Evolutionary conservation across 2,888 invertebrate species (phyloP).

Genomic region (Sesia apiformis): DNA sequence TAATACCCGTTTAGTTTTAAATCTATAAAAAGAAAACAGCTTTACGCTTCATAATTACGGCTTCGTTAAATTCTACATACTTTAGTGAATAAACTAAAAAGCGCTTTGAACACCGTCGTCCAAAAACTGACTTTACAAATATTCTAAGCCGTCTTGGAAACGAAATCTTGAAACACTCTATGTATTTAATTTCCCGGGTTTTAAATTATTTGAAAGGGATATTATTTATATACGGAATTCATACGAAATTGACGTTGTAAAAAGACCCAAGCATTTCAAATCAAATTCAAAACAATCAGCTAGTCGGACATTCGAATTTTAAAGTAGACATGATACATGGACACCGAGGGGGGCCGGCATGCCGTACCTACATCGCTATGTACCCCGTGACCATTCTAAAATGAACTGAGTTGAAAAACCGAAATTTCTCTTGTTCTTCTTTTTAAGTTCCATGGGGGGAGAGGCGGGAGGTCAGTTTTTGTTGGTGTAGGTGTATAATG

Average conservation of each 20-base stretch:
- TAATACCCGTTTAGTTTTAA: too few species aligned
- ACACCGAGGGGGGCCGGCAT: conserved; percentile 46
- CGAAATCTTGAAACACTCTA: background rate
- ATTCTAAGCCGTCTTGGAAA: too few species aligned
- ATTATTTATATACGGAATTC: background rate
- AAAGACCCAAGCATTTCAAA: background rate
- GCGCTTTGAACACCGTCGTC: too few species aligned
- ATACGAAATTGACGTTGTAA: background rate
- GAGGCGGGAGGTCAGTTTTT: conserved; percentile 38
- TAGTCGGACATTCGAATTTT: conserved; percentile 23
- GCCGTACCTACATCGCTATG: conserved; percentile 37
- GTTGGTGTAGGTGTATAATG: conserved; percentile 49
- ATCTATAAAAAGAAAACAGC: conserved; percentile 27
- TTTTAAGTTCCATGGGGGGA: conserved; percentile 24
- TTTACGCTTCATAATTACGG: conserved; percentile 57
- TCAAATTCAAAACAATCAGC: conserved; percentile 3
- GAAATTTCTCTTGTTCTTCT: conserved; percentile 29
- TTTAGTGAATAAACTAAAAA: conserved; percentile 14
- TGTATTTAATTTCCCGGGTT: conserved; percentile 8
- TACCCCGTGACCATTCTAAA: conserved; percentile 45
- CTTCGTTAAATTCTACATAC: conserved; percentile 56
- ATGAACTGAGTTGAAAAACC: conserved; percentile 39
- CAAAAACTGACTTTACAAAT: too few species aligned
- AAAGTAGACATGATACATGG: conserved; percentile 56
- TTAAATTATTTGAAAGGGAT: background rate